These are phyloP conservation scores for Jacana jacana DNA, from an alignment of 2,113 vertebrate species.

Conservation along the genomic window DNA sequence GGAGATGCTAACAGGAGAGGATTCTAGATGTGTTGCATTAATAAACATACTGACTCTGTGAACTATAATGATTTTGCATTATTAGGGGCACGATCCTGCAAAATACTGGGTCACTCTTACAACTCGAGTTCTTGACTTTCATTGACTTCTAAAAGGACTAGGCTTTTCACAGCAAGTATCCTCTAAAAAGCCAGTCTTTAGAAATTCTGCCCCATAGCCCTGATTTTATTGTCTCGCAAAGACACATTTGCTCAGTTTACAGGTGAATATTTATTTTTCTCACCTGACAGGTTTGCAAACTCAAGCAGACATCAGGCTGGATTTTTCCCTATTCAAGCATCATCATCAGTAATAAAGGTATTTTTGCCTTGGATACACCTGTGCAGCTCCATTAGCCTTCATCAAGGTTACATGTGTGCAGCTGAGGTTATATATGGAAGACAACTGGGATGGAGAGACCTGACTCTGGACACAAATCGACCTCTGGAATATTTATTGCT, in stretches of 20 bases:
- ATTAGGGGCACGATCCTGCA: slow-evolving; percentile 8
- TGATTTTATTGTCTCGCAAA: background rate
- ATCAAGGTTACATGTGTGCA: slow-evolving; percentile 26
- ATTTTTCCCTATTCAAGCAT: slow-evolving; percentile 41
- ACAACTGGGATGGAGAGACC: background rate
- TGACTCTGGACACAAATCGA: background rate
- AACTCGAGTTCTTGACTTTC: background rate
- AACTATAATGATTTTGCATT: slow-evolving; percentile 10
- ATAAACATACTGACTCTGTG: background rate
- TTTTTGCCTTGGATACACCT: slow-evolving; percentile 48
- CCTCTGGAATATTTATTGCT: slow-evolving; percentile 26
- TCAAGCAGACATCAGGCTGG: slow-evolving; percentile 19
- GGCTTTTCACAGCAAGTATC: background rate
- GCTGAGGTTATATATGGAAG: background rate
- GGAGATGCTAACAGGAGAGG: background rate
- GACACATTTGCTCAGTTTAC: slow-evolving; percentile 8
- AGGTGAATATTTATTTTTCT: slow-evolving; percentile 42
- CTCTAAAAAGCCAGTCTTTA: background rate
- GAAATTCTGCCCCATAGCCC: background rate
- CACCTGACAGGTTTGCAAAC: slow-evolving; percentile 32
- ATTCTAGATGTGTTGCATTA: background rate
- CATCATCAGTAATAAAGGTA: slow-evolving; percentile 39
- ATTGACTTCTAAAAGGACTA: background rate
- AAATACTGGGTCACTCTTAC: background rate
- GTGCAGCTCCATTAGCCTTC: slow-evolving; percentile 38